These are phyloP conservation scores for Macrochelys suwanniensis DNA, from an alignment of 2,797 vertebrate species.

Conservation along the genomic window DNA sequence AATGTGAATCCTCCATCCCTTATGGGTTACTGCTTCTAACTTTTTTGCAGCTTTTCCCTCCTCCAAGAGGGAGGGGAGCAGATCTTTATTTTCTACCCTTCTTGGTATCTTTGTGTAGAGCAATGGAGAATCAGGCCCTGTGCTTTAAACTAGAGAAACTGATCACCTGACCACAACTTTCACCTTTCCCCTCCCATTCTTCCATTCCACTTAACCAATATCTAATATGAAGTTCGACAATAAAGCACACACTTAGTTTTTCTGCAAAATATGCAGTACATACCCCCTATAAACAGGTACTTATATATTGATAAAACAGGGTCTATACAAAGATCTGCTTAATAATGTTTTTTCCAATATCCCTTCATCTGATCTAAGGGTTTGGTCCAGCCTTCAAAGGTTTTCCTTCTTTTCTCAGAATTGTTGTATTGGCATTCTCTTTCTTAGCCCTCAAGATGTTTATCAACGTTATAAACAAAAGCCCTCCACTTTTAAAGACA, in stretches of 20 bases:
- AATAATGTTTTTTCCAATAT: not conserved
- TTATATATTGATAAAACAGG: not conserved
- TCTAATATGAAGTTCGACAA: not conserved
- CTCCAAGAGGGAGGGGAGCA: not conserved
- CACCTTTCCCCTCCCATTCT: not conserved
- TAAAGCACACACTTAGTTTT: not conserved
- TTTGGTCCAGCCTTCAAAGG: constrained; percentile 22
- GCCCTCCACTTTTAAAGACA: not conserved
- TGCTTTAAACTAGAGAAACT: rapidly evolving
- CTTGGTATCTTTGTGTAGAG: not conserved
- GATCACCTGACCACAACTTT: not conserved
- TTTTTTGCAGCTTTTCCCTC: not conserved
- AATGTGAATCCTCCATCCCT: not conserved
- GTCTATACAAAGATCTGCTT: not conserved
- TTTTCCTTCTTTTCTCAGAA: not conserved
- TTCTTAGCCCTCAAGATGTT: not conserved
- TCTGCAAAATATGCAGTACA: not conserved
- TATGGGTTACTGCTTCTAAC: not conserved
- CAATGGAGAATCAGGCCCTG: rapidly evolving
- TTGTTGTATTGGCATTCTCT: not conserved
- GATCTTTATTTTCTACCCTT: not conserved
- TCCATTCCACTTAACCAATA: not conserved
- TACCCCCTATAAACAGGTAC: not conserved
- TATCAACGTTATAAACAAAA: not conserved
- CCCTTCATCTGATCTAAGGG: not conserved